Conservation (phyloP, 37 sponge, comb jelly and placozoan genomes). For the Hormiphora californensis region DNA sequence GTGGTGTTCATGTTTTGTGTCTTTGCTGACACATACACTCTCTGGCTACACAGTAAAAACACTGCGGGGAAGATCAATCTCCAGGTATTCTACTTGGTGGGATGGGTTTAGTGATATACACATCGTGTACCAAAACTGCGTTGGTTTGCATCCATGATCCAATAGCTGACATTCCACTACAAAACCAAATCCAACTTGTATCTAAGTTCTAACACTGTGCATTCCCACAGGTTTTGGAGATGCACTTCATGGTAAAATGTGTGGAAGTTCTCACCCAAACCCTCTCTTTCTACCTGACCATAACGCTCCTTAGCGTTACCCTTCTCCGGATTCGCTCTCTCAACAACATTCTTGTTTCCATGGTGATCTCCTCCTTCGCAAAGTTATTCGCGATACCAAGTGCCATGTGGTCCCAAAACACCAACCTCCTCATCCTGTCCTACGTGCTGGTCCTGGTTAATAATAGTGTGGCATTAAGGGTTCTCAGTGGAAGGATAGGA, state of each 20-base stretch:
- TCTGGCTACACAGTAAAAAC: conserved; percentile 17
- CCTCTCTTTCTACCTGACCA: neutral
- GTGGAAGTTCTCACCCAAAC: neutral
- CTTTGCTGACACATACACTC: conserved; percentile 33
- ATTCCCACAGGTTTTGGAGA: conserved; percentile 8
- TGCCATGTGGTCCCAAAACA: conserved; percentile 73
- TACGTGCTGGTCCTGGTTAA: conserved; percentile 32
- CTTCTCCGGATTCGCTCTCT: neutral
- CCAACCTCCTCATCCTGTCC: conserved; percentile 63
- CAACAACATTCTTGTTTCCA: neutral
- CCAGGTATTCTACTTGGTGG: too few species aligned
- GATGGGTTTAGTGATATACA: too few species aligned
- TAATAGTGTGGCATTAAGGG: neutral
- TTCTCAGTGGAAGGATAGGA: neutral
- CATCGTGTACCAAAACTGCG: too few species aligned
- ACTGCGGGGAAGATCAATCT: neutral
- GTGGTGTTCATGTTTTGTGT: conserved; percentile 6
- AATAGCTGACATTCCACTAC: too few species aligned
- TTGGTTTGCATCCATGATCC: too few species aligned
- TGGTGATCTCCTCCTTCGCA: conserved; percentile 71
- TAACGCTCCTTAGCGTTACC: neutral
- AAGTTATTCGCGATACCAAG: conserved; percentile 66
- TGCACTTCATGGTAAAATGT: conserved; percentile 23
- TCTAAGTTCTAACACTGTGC: too few species aligned
- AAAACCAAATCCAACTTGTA: too few species aligned